These are phyloP conservation scores for Thomomys bottae DNA, from an alignment of 2,113 vertebrate genomes.

Conservation along the genomic window DNA sequence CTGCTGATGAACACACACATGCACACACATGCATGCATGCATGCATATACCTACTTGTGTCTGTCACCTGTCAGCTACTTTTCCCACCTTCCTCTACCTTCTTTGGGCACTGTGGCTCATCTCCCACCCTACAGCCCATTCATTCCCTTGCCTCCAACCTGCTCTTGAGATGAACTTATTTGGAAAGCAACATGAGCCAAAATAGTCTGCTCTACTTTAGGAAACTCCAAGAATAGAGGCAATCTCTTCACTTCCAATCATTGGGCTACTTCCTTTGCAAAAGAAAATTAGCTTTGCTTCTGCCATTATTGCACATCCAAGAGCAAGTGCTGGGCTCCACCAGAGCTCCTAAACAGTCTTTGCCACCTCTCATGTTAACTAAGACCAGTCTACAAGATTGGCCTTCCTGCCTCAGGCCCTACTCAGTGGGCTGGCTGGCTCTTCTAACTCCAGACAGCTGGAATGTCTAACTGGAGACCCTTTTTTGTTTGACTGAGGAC, in stretches of 20 bases:
- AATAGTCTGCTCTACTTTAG: background rate
- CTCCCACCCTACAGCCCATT: background rate
- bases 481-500: background rate
- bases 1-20: background rate
- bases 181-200: background rate
- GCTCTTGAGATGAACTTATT: background rate
- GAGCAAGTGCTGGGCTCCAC: fast-evolving
- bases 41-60: background rate
- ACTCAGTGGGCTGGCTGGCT: background rate
- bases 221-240: background rate
- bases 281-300: background rate
- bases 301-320: background rate
- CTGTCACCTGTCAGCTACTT: background rate
- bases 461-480: background rate
- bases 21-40: fast-evolving
- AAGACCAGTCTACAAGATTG: background rate
- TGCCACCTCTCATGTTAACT: background rate
- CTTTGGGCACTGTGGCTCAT: background rate
- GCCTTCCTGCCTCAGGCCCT: background rate
- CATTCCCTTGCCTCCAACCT: background rate
- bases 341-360: background rate
- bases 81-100: background rate
- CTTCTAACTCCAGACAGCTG: background rate
- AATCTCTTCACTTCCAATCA: background rate
- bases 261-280: background rate